Conservation (phyloP, 2,113 vertebrate genomes). For the Bothrops jararaca region DNA sequence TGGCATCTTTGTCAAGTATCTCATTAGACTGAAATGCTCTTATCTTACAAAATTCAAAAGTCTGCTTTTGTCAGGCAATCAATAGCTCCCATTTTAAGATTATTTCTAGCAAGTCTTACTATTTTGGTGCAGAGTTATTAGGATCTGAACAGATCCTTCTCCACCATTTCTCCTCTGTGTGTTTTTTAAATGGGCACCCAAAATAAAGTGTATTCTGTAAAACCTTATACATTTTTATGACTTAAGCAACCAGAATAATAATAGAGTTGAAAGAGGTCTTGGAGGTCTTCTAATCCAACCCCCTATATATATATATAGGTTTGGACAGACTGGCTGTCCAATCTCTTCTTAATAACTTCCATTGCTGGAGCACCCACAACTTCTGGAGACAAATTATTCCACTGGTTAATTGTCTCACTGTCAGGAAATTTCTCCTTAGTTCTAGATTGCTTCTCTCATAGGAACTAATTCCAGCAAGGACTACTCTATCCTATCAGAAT, state of each 20-base stretch:
- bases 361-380: background rate
- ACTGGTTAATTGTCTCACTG: background rate
- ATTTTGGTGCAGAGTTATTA: background rate
- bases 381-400: background rate
- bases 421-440: background rate
- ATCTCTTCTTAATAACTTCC: background rate
- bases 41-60: slow-evolving; percentile 33
- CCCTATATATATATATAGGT: background rate
- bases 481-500: background rate
- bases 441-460: background rate
- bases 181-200: background rate
- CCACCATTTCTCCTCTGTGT: background rate
- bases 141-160: background rate
- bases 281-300: background rate
- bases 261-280: background rate
- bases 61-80: slow-evolving; percentile 47
- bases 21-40: slow-evolving; percentile 41
- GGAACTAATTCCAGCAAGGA: background rate
- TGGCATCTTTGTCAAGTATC: slow-evolving; percentile 48
- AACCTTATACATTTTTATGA: background rate
- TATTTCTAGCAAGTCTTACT: background rate
- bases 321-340: background rate
- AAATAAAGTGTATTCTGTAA: background rate
- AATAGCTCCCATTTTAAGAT: slow-evolving; percentile 15
- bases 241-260: background rate